Percentiles rank a stretch among this genome's conserved stretches.
Conservation (phyloP, 2,888 invertebrate species). For the Invenusta paracnida region DNA sequence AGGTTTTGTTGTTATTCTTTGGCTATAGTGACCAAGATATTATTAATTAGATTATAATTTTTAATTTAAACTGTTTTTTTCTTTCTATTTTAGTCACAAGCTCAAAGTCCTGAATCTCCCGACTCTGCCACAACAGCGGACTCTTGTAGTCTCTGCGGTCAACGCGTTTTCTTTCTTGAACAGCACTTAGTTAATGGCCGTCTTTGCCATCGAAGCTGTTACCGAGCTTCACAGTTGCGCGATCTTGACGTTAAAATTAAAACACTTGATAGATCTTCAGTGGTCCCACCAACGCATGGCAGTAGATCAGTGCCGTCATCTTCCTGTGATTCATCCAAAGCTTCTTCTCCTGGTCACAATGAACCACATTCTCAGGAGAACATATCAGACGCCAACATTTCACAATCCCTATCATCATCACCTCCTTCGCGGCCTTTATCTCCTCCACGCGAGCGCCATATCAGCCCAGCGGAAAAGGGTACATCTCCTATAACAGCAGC, state of each 20-base stretch:
- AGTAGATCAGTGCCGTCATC: no score
- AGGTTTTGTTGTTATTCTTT: no score
- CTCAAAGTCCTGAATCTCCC: background rate
- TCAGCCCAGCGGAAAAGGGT: no score
- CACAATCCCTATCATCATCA: background rate
- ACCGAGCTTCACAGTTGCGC: background rate
- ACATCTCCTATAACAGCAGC: background rate
- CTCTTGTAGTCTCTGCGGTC: background rate
- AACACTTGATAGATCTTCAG: background rate
- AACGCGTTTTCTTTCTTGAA: background rate
- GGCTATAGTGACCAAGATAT: no score
- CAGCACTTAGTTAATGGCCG: background rate
- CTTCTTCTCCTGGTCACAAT: no score
- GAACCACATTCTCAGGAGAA: no score
- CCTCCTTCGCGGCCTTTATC: background rate
- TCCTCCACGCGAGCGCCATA: background rate
- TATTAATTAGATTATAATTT: no score
- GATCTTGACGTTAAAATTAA: background rate
- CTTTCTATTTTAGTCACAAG: background rate
- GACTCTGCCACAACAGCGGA: background rate
- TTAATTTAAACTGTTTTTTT: background rate
- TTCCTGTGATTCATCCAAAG: no score
- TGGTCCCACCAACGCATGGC: background rate
- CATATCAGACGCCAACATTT: background rate
- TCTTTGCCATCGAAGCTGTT: constrained; percentile 6